Conservation (phyloP, 2,888 invertebrate genomes). For the Allacma fusca region DNA sequence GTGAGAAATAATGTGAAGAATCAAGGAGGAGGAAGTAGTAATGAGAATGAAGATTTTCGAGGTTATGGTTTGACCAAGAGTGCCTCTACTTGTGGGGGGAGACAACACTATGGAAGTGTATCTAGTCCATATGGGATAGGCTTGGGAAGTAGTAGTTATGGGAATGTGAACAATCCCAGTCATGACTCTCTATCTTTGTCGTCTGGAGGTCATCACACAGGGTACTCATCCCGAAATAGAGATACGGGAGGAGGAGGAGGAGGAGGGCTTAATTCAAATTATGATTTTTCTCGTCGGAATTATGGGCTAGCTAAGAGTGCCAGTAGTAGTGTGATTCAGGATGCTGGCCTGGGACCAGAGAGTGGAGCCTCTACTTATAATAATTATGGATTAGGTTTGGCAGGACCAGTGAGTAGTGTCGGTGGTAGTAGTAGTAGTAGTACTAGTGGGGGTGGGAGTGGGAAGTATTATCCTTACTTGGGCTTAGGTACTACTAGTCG, state of each 20-base stretch:
- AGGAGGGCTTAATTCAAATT: constrained; percentile 34
- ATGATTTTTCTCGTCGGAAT: constrained; percentile 41
- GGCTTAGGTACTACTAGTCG: constrained; percentile 51
- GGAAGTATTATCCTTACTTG: constrained; percentile 55
- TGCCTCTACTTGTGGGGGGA: constrained; percentile 59
- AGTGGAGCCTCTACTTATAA: neutral
- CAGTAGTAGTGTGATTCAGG: constrained; percentile 60
- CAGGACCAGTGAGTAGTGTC: neutral
- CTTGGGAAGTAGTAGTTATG: constrained; percentile 36
- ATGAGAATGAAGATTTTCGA: constrained; percentile 50
- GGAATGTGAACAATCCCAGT: constrained; percentile 45
- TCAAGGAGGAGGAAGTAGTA: constrained; percentile 28
- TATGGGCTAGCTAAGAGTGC: constrained; percentile 60
- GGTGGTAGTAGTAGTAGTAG: constrained; percentile 25
- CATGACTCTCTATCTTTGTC: neutral
- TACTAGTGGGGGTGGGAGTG: constrained; percentile 9
- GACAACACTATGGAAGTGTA: constrained; percentile 39
- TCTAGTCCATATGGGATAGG: constrained; percentile 38
- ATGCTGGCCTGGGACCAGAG: constrained; percentile 35
- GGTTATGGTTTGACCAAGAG: constrained; percentile 60
- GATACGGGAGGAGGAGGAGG: neutral
- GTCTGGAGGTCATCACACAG: neutral
- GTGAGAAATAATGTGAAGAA: constrained; percentile 49
- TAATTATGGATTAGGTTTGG: neutral
- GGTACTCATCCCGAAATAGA: neutral